Percentiles rank a stretch among this genome's conserved stretches.
phyloP scores from a whole-genome alignment of 2,797 vertebrate genomes.

The Mus minutoides region DNA sequence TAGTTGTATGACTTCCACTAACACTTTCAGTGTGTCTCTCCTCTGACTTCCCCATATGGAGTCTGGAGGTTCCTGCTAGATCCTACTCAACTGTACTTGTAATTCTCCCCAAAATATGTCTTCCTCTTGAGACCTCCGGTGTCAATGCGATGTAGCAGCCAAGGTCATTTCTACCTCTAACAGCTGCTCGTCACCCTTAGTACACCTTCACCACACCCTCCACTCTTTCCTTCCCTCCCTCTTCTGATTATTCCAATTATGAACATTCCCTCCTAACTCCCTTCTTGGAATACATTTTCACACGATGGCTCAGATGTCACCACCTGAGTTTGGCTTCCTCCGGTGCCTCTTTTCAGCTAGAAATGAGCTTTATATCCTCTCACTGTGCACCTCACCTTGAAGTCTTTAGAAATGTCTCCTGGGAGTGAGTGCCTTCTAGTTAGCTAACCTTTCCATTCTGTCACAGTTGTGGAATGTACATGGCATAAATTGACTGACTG shows the following conservation, averaged over 20 bases:
- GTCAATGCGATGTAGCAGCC: not conserved
- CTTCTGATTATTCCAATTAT: not conserved
- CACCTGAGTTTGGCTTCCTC: not conserved
- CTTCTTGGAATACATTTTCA: conserved; percentile 15
- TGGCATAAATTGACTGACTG: not conserved
- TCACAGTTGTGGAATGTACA: not conserved
- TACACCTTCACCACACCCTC: not conserved
- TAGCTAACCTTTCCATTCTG: not conserved
- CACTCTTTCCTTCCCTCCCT: not conserved
- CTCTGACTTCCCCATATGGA: not conserved
- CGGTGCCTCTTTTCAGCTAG: conserved; percentile 2
- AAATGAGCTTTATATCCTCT: not conserved
- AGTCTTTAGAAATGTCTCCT: not conserved
- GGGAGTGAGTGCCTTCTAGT: not conserved
- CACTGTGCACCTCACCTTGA: not conserved
- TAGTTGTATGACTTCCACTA: not conserved
- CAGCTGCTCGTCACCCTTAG: not conserved
- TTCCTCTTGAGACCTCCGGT: not conserved
- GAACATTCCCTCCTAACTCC: not conserved
- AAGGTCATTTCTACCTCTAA: not conserved
- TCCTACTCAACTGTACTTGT: not conserved
- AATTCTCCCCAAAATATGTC: not conserved
- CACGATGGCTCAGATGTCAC: not conserved
- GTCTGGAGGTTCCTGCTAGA: not conserved
- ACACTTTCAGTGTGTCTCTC: not conserved